A percentile compares a stretch with the other conserved stretches of the same genome.
Evolutionary conservation across 2,888 invertebrate species (phyloP).

Genomic region (Tricholauxania praeusta): DNA sequence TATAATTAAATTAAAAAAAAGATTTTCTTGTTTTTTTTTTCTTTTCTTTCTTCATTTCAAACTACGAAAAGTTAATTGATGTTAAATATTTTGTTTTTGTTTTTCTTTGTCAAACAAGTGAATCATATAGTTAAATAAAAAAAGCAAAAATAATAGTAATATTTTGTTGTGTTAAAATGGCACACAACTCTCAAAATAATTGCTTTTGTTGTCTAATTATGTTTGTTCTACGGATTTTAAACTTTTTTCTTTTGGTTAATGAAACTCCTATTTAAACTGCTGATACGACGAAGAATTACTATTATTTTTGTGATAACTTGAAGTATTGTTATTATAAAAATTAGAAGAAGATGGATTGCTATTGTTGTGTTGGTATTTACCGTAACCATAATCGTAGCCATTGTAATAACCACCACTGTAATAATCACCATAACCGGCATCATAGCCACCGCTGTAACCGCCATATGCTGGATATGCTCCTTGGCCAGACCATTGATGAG

Average conservation of each 20-base stretch:
- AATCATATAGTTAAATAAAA: constrained; percentile 34
- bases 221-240: neutral
- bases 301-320: constrained; percentile 66
- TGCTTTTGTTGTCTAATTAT: constrained; percentile 33
- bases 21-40: constrained; percentile 36
- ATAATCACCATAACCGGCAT: constrained; percentile 77
- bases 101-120: constrained; percentile 32
- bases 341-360: constrained; percentile 61
- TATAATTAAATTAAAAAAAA: constrained; percentile 31
- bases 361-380: constrained; percentile 65
- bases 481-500: constrained; percentile 68
- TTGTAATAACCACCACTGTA: constrained; percentile 74
- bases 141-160: constrained; percentile 41
- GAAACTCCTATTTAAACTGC: constrained; percentile 56
- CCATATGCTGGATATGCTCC: constrained; percentile 80
- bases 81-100: constrained; percentile 39
- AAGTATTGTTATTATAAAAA: constrained; percentile 65
- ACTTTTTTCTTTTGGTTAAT: constrained; percentile 10
- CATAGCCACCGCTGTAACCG: constrained; percentile 74
- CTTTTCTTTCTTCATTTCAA: constrained; percentile 38
- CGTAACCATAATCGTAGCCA: constrained; percentile 77
- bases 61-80: constrained; percentile 30
- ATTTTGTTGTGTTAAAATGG: constrained; percentile 38
- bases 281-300: constrained; percentile 56
- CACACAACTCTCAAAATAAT: constrained; percentile 40